Base-by-base conservation (phyloP, 2,113 vertebrate genomes). In the Microtus pennsylvanicus region DNA sequence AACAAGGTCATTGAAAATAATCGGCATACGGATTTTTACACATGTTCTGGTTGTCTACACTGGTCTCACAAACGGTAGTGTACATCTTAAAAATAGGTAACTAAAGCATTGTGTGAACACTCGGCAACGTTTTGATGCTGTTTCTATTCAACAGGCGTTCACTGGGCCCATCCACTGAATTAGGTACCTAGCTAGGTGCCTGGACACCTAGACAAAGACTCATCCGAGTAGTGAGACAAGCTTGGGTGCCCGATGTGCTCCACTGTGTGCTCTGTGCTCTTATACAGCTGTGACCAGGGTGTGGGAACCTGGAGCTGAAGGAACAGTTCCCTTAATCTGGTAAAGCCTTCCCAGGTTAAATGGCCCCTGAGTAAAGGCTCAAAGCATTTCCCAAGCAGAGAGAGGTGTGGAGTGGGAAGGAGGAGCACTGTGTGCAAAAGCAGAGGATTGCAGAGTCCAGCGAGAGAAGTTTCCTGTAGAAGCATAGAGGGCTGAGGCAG, bases 1-100 rank as follows among this genome's bases (percentile, higher is more conserved):
- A 96, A 70, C 17, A 83, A 75, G 42, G 38, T 55, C 28, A 52
- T 77, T 93, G 94, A 76, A 95, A 93, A 70, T 47, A 67, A 90
- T 65, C 81, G 70, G 47, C 5, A 7, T 22, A 58, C 0, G 38
- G 42, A 67, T 70, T 74, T 38, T 67, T 94, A 65, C 63, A 63
- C 78, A n/a, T 93, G 72, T 83, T 82, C 86, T 90, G 81, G 58
- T 65, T 72, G 70, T 87, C 86, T 92, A 45, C 82, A 55, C 28
- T 93, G 47, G 35, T 86, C 90, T 92, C 22, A 67, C 38, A 93
- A 86, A 86, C 67, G 30, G 72, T 69, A 50, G 75, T 78, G 2
- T 61, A 0, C 89, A 45, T 90, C 90, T 92, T 92, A 33, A 90
- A 90, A 95, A 94, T 94, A 77, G 50, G 42, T 87, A 30, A 86